phyloP scores from a whole-genome alignment of 2,113 vertebrate species.

The Scatophagus argus region DNA sequence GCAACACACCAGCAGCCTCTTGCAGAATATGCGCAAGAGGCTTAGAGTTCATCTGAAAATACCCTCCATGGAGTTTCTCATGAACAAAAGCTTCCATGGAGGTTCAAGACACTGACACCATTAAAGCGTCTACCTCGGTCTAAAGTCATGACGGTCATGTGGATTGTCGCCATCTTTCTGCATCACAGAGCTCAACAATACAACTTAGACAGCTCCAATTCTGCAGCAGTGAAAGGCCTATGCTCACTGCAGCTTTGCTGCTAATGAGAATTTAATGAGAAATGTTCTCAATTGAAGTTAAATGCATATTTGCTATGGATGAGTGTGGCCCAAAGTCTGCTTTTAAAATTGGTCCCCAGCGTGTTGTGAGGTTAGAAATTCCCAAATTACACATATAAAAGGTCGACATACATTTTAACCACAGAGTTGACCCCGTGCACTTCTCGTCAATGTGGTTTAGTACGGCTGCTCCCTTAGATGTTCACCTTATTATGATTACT shows the following conservation, averaged over 20 bases:
- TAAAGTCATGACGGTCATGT: too few relatives aligned
- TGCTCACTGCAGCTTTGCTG: neutral
- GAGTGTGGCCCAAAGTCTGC: neutral
- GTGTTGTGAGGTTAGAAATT: neutral
- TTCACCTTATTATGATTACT: slow-evolving; percentile 33
- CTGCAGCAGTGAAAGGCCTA: neutral
- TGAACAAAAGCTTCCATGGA: neutral
- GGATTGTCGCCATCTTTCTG: neutral
- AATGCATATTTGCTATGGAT: slow-evolving; percentile 18
- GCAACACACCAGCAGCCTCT: too few relatives aligned
- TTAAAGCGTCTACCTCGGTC: neutral
- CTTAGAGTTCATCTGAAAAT: neutral
- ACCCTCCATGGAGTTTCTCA: neutral
- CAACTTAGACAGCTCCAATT: neutral
- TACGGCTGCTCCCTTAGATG: neutral
- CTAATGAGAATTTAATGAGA: slow-evolving; percentile 21
- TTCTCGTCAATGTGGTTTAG: neutral
- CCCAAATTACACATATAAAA: neutral
- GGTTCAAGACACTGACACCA: neutral
- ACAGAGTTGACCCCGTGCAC: neutral
- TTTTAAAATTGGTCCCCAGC: neutral
- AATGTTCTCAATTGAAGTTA: slow-evolving; percentile 8
- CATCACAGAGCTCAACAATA: neutral
- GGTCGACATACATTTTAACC: neutral
- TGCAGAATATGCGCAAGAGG: neutral